Evolutionary conservation across 2,797 vertebrate species (phyloP).

Genomic region (Poecilia velifera): DNA sequence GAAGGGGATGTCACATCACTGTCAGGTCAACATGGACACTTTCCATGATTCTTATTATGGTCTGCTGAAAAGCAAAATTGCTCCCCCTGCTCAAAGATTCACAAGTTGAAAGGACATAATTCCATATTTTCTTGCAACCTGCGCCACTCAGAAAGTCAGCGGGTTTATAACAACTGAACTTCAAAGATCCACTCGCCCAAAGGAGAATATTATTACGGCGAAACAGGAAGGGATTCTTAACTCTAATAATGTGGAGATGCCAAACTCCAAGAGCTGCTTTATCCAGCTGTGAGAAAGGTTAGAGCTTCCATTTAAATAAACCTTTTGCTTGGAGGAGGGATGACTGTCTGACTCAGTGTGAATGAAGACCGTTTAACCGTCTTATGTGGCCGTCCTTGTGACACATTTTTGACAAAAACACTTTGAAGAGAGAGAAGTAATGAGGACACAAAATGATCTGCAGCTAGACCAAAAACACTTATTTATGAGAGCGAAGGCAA

Average conservation of each 20-base stretch:
- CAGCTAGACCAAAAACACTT: background rate
- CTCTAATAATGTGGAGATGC: conserved; percentile 14
- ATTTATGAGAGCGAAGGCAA: background rate
- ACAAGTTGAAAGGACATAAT: conserved; percentile 12
- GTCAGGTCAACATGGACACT: conserved; percentile 53
- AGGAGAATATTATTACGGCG: conserved; percentile 27
- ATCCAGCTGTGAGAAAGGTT: conserved; percentile 41
- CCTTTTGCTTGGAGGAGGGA: conserved; percentile 25
- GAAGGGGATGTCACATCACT: conserved; percentile 69
- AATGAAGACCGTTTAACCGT: conserved; percentile 9
- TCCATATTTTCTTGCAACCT: background rate
- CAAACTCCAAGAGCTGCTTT: conserved; percentile 19
- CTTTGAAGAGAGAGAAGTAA: conserved; percentile 7
- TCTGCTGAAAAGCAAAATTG: conserved; percentile 35
- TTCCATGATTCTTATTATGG: conserved; percentile 38
- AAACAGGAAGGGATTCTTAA: conserved; percentile 49
- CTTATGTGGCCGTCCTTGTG: conserved; percentile 8
- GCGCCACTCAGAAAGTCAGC: conserved; percentile 9
- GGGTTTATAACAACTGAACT: conserved; percentile 15
- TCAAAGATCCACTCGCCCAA: conserved; percentile 1
- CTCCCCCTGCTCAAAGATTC: conserved; percentile 10
- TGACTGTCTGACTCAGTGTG: background rate
- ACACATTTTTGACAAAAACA: conserved; percentile 3
- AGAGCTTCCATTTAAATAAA: conserved; percentile 42
- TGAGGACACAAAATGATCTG: background rate